phyloP scores from a whole-genome alignment of 1,140 invertebrate species.

The Drosophila azteca region DNA sequence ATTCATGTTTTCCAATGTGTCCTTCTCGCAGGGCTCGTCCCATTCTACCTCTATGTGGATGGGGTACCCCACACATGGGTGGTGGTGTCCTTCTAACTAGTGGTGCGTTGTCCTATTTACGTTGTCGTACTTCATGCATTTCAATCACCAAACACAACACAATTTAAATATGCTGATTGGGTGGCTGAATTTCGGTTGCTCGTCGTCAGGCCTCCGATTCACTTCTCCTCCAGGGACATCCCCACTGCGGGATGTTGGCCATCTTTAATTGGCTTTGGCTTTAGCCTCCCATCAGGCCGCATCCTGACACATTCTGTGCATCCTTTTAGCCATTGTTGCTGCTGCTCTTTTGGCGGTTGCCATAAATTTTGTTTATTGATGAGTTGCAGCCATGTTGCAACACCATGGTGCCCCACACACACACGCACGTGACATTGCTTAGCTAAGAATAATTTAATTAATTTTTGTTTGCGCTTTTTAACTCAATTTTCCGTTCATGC shows the following conservation, averaged over 20 bases:
- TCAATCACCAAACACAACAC: constrained; percentile 78
- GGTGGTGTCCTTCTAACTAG: constrained; percentile 48
- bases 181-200: constrained; percentile 70
- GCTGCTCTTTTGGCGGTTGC: constrained; percentile 24
- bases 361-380: constrained; percentile 76
- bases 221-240: constrained; percentile 29
- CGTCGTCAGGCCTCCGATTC: constrained; percentile 21
- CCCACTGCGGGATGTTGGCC: constrained; percentile 5
- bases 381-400: constrained; percentile 27
- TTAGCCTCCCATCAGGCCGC: constrained; percentile 30
- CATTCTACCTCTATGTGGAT: constrained; percentile 12
- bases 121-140: constrained; percentile 74
- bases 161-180: constrained; percentile 82
- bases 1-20: constrained; percentile 71
- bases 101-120: constrained; percentile 66
- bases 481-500: constrained; percentile 34
- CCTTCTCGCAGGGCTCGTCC: constrained; percentile 29
- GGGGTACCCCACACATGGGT: neutral
- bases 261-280: constrained; percentile 68
- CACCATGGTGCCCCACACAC: neutral
- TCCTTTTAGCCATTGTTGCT: neutral
- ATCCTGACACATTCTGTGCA: neutral
- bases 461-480: constrained; percentile 56
- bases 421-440: constrained; percentile 53
- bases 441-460: constrained; percentile 70